Base-by-base conservation (phyloP, 2,797 vertebrate genomes). In the Garrulus glandarius region DNA sequence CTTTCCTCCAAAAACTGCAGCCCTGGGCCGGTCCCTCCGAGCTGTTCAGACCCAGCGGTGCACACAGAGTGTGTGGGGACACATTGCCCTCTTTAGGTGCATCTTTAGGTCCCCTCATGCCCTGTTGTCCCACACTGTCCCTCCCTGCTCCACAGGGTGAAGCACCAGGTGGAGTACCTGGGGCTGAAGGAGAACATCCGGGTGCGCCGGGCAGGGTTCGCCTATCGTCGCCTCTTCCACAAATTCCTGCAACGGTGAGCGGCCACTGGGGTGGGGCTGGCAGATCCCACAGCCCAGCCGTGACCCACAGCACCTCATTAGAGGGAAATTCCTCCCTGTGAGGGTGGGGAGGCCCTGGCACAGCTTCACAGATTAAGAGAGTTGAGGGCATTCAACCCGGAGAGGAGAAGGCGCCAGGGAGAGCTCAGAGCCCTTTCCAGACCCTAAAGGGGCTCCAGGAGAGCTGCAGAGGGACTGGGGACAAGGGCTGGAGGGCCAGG, bases 81-180 rank as follows among this genome's bases (percentile, higher is more conserved):
- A 23, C 29, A 2, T 2, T 4, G 1, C 5, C 11, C 18, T 26
- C 15, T 37, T 68, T 20, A 39, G 4, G 0, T 18, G 29, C 37
- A 11, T 10, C 10, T 76, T n/a, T 67, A 32, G 14, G 10, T 57
- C 7, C 15, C 29, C 9, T 21, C 0, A 10, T 1, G 4, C 41
- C 4, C 71, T 43, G 36, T 17, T 14, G 13, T 6, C 47, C 78
- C 61, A 10, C 5, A 0, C 2, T 15, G 24, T 87, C 27, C n/a
- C 59, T 65, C n/a, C 16, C 2, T 26, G 11, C 91, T 80, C 82
- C 57, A 0, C 88, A 99, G 99, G 97, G 99, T 88, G 14, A 99
- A 98, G 81, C 99, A 99, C 96, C 99, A 99, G 96, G 99, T 99
- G 0, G 99, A 99, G 75, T 99, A 99, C 89, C 98, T 99, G 32